Percentiles rank a stretch among this genome's conserved stretches.
Conservation (phyloP, 2,113 vertebrate genomes). For the Pelmatolapia mariae region DNA sequence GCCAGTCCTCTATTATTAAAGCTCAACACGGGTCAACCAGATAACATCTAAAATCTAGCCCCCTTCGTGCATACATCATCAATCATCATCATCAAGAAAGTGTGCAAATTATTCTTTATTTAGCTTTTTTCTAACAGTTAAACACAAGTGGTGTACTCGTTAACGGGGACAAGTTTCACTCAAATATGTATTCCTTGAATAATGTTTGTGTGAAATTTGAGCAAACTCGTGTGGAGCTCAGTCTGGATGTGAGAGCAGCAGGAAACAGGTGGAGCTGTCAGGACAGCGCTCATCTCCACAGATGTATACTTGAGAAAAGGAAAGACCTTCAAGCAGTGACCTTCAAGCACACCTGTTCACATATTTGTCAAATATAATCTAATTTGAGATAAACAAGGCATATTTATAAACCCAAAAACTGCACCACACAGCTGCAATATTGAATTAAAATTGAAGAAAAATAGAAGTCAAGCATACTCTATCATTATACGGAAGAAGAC, state of each 20-base stretch:
- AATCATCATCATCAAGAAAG: neutral
- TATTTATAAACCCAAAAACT: neutral
- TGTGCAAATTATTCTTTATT: neutral
- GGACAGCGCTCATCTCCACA: neutral
- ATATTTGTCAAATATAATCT: neutral
- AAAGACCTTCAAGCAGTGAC: neutral
- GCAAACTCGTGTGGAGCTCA: neutral
- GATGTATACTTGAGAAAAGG: neutral
- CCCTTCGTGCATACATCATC: neutral
- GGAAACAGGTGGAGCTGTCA: slow-evolving; percentile 40
- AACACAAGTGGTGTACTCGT: neutral
- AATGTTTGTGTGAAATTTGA: neutral
- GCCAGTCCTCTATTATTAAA: neutral
- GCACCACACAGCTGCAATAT: neutral
- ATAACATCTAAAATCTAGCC: neutral
- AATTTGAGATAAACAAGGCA: neutral
- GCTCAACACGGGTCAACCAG: neutral
- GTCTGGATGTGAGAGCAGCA: neutral
- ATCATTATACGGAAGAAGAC: neutral
- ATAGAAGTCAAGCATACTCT: neutral
- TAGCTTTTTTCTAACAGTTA: neutral
- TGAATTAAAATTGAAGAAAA: neutral
- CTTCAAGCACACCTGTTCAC: neutral
- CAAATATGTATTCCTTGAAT: neutral
- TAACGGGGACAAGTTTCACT: neutral